phyloP scores from a whole-genome alignment of 1,140 invertebrate genomes.

The Calephelis nemesis region DNA sequence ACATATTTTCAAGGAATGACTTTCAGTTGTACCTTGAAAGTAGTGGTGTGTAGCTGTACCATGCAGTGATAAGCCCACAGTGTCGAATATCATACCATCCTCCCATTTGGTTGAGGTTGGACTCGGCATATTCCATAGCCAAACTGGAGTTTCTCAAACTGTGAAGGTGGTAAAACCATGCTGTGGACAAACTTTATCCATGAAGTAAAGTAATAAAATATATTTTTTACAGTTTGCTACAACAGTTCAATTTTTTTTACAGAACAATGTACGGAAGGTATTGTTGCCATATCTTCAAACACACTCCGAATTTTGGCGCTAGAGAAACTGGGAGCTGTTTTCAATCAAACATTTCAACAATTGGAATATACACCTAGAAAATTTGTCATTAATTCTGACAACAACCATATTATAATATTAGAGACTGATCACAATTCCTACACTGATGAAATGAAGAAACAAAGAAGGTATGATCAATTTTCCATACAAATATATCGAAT shows the following conservation, averaged over 20 bases:
- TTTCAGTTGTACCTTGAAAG: slow-evolving; percentile 41
- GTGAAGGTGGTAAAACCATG: slow-evolving; percentile 73
- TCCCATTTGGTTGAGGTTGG: slow-evolving; percentile 44
- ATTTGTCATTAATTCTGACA: slow-evolving; percentile 96
- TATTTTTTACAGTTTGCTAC: background rate
- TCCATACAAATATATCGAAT: background rate
- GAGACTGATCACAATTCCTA: slow-evolving; percentile 99
- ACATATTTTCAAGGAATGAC: slow-evolving; percentile 48
- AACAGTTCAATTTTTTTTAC: slow-evolving; percentile 43
- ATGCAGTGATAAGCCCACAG: slow-evolving; percentile 62
- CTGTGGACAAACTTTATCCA: slow-evolving; percentile 49
- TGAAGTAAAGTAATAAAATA: background rate
- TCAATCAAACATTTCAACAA: slow-evolving; percentile 96
- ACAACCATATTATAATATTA: slow-evolving; percentile 94
- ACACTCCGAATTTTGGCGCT: slow-evolving; percentile 98
- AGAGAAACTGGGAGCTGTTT: slow-evolving; percentile 98
- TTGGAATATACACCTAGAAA: slow-evolving; percentile 97
- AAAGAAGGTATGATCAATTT: slow-evolving; percentile 83
- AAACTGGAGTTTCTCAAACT: slow-evolving; percentile 60
- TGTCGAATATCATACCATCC: slow-evolving; percentile 57
- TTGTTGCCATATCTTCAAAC: slow-evolving; percentile 99
- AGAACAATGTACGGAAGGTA: slow-evolving; percentile 99
- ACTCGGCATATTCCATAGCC: slow-evolving; percentile 74
- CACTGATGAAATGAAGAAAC: slow-evolving; percentile 97
- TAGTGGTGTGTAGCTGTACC: slow-evolving; percentile 57